Percentiles rank a stretch among this genome's conserved stretches.
These are phyloP conservation scores for Lacerta agilis DNA, from an alignment of 2,797 vertebrate genomes.

Conservation along the genomic window DNA sequence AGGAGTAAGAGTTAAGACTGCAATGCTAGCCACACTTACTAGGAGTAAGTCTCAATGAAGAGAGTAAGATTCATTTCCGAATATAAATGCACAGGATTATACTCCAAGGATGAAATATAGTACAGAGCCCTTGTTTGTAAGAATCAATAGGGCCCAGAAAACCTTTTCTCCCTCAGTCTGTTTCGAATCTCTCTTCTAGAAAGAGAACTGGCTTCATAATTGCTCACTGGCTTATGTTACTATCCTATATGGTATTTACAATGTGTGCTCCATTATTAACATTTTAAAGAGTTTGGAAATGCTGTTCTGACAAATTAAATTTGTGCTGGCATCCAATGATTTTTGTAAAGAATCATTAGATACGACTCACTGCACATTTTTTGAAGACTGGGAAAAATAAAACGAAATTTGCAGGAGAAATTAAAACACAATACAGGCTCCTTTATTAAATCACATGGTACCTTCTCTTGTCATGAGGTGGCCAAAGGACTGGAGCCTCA, in stretches of 20 bases:
- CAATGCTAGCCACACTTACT: not conserved
- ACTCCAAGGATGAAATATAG: not conserved
- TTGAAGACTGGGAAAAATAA: not conserved
- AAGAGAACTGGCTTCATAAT: slow-evolving; percentile 27
- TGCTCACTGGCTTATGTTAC: slow-evolving; percentile 37
- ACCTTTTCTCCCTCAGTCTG: not conserved
- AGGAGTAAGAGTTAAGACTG: not conserved
- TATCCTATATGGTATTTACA: slow-evolving; percentile 48
- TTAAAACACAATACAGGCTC: not conserved
- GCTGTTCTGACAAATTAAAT: slow-evolving; percentile 57
- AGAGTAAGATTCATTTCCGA: too few species aligned
- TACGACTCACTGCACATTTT: not conserved
- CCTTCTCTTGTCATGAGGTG: too few species aligned
- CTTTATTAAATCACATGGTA: slow-evolving; percentile 1
- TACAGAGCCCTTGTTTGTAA: not conserved
- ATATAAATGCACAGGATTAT: not conserved
- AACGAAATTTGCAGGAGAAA: slow-evolving; percentile 31
- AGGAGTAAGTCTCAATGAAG: not conserved
- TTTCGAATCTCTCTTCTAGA: slow-evolving; percentile 22
- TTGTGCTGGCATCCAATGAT: slow-evolving; percentile 29
- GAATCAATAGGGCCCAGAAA: not conserved
- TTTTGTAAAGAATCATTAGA: slow-evolving; percentile 51
- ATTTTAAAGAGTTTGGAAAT: slow-evolving; percentile 42
- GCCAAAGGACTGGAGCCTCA: too few species aligned
- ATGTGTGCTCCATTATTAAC: slow-evolving; percentile 10